These are phyloP conservation scores for Vireo griseus DNA, from an alignment of 2,797 vertebrate genomes.

Conservation along the genomic window DNA sequence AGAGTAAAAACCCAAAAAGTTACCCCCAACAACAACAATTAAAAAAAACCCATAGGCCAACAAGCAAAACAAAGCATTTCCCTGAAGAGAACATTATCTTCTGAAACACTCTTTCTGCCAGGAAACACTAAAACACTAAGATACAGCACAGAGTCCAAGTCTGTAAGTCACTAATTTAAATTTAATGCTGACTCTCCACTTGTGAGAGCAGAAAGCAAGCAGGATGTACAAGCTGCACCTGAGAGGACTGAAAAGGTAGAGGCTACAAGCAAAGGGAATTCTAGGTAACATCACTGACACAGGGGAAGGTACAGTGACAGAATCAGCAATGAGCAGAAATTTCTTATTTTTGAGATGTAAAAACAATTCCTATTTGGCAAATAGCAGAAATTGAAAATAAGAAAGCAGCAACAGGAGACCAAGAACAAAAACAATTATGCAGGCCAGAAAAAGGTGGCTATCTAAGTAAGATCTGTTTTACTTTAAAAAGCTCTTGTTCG, in stretches of 20 bases:
- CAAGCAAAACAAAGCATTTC: not conserved
- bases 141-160: not conserved
- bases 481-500: not conserved
- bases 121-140: not conserved
- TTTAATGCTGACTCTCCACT: not conserved
- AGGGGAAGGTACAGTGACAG: not conserved
- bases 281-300: not conserved
- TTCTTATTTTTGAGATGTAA: not conserved
- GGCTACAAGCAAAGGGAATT: not conserved
- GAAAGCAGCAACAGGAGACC: not conserved
- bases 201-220: not conserved
- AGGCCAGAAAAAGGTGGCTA: not conserved
- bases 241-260: not conserved
- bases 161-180: not conserved
- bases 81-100: not conserved
- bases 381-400: not conserved
- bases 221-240: not conserved
- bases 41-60: not conserved
- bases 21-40: rapidly evolving
- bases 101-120: not conserved
- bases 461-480: not conserved
- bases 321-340: not conserved
- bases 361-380: not conserved
- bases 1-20: not conserved
- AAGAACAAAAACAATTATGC: not conserved